Evolutionary conservation across 2,113 vertebrate species (phyloP).

Genomic region (Scortum barcoo): DNA sequence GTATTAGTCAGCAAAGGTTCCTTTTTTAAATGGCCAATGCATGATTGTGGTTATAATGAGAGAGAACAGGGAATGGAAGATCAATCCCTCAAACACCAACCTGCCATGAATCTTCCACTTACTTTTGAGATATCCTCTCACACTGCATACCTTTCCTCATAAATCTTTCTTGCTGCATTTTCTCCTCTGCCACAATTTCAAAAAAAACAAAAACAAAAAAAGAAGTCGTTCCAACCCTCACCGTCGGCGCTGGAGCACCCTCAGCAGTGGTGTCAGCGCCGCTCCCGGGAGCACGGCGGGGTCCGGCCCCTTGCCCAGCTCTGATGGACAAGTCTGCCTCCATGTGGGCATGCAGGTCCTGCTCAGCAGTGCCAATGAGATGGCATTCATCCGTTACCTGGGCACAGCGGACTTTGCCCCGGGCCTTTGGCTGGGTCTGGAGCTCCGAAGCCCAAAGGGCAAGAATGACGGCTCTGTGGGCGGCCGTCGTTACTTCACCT

Average conservation of each 20-base stretch:
- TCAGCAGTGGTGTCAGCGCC: slow-evolving; percentile 42
- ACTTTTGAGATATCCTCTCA: slow-evolving; percentile 35
- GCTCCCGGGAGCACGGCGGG: slow-evolving; percentile 35
- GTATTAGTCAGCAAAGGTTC: slow-evolving; percentile 68
- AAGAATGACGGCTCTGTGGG: slow-evolving; percentile 94
- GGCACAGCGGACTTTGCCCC: slow-evolving; percentile 92
- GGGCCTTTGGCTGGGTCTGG: slow-evolving; percentile 94
- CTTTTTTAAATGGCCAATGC: slow-evolving; percentile 52
- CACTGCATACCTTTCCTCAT: slow-evolving; percentile 37
- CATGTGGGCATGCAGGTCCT: slow-evolving; percentile 94
- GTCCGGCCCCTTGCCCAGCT: slow-evolving; percentile 35
- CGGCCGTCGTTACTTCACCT: slow-evolving; percentile 92
- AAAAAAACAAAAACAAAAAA: background rate
- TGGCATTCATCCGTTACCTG: slow-evolving; percentile 93
- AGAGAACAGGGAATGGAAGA: slow-evolving; percentile 39
- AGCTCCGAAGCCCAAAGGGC: slow-evolving; percentile 91
- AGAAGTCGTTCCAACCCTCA: slow-evolving; percentile 85
- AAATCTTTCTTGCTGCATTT: slow-evolving; percentile 45
- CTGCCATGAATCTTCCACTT: slow-evolving; percentile 46
- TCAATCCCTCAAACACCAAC: slow-evolving; percentile 47
- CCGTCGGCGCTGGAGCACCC: slow-evolving; percentile 89
- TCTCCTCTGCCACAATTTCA: background rate
- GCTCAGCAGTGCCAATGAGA: slow-evolving; percentile 93
- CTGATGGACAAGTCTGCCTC: slow-evolving; percentile 83
- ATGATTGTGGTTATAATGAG: slow-evolving; percentile 70